A percentile compares a stretch with the other conserved stretches of the same genome.
phyloP scores from a whole-genome alignment of 2,888 invertebrate species.

The Escarpia spicata region DNA sequence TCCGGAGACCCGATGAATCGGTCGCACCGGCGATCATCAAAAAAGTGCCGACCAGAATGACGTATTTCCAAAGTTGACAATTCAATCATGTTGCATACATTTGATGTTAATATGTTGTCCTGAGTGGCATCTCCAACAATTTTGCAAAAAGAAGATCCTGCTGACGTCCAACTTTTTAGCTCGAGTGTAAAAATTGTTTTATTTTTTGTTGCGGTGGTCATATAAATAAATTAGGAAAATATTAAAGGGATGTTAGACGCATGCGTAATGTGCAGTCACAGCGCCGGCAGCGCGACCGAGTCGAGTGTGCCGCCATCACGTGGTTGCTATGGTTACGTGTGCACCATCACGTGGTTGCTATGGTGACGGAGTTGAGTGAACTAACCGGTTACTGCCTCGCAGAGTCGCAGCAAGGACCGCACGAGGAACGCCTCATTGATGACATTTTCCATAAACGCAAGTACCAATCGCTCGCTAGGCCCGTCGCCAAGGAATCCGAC shows the following conservation, averaged over 20 bases:
- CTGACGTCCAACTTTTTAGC: too few species aligned
- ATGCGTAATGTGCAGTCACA: background rate
- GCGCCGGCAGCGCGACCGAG: background rate
- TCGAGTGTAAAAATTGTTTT: too few species aligned
- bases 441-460: slow-evolving; percentile 29
- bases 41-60: too few species aligned
- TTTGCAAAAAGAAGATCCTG: too few species aligned
- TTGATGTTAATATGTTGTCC: too few species aligned
- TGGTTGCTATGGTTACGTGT: too few species aligned
- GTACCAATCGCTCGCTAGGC: slow-evolving; percentile 39
- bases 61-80: too few species aligned
- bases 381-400: slow-evolving; percentile 19
- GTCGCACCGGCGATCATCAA: too few species aligned
- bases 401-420: slow-evolving; percentile 41
- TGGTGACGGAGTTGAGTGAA: slow-evolving; percentile 1
- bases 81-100: too few species aligned
- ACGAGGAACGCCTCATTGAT: slow-evolving; percentile 63
- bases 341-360: background rate
- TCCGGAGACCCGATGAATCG: too few species aligned
- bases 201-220: too few species aligned
- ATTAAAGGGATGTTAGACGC: background rate
- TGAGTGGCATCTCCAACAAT: too few species aligned
- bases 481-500: slow-evolving; percentile 35
- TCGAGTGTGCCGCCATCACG: background rate
- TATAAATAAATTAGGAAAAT: background rate